Conservation (phyloP, 2,797 vertebrate genomes). For the Phalanger gymnotis region DNA sequence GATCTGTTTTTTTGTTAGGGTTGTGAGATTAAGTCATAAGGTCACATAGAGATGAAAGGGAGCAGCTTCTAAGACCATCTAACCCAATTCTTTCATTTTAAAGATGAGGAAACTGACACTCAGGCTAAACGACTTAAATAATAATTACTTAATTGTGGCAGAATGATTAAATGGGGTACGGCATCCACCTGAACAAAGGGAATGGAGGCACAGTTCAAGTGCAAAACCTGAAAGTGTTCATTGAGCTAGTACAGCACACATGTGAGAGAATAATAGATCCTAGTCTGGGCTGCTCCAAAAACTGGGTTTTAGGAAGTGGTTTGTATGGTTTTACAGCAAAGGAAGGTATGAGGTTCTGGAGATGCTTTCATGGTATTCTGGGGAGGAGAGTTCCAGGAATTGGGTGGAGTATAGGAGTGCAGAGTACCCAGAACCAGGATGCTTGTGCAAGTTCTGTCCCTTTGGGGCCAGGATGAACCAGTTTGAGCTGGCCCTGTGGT, state of each 20-base stretch:
- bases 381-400: no score
- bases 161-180: no score
- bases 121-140: background rate
- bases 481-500: no score
- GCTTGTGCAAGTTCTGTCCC: no score
- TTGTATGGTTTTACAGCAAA: background rate
- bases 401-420: no score
- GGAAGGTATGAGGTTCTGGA: background rate
- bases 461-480: no score
- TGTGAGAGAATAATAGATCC: background rate
- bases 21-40: background rate
- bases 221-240: background rate
- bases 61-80: background rate
- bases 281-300: background rate
- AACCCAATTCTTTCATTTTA: background rate
- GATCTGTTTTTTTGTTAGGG: background rate
- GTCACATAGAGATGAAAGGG: background rate
- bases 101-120: background rate
- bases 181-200: no score
- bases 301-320: background rate
- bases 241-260: background rate
- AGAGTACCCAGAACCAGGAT: no score
- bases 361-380: no score
- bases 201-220: background rate
- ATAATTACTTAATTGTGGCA: background rate